phyloP scores from a whole-genome alignment of 2,797 vertebrate species.

The Neopelma chrysocephalum region DNA sequence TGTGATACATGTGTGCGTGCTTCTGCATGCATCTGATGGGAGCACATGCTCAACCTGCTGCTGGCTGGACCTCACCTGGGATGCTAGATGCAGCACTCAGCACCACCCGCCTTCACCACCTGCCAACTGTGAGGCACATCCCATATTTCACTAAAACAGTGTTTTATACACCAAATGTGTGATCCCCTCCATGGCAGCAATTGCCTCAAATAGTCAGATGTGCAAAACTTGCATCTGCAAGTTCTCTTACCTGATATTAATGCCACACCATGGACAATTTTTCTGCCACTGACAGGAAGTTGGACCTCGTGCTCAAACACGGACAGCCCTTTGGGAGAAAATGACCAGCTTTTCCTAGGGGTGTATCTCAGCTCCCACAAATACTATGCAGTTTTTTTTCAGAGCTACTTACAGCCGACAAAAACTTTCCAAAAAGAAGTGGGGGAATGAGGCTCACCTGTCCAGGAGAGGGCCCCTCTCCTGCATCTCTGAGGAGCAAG shows the following conservation, averaged over 20 bases:
- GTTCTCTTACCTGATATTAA: background rate
- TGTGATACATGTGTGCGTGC: rapidly evolving
- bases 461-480: background rate
- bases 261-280: background rate
- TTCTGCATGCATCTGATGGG: too few relatives aligned
- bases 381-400: background rate
- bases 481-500: background rate
- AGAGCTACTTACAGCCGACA: background rate
- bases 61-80: background rate
- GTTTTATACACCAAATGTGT: background rate
- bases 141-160: background rate
- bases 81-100: background rate
- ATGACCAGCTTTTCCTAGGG: background rate
- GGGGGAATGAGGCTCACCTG: background rate
- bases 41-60: background rate
- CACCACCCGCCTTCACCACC: background rate
- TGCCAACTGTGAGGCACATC: rapidly evolving
- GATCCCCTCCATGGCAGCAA: background rate
- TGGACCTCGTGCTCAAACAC: background rate
- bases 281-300: background rate
- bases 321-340: background rate
- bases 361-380: background rate
- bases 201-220: rapidly evolving
- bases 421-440: background rate
- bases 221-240: background rate